These are phyloP conservation scores for Lophura nycthemera DNA, from an alignment of 2,113 vertebrate species.

Conservation along the genomic window DNA sequence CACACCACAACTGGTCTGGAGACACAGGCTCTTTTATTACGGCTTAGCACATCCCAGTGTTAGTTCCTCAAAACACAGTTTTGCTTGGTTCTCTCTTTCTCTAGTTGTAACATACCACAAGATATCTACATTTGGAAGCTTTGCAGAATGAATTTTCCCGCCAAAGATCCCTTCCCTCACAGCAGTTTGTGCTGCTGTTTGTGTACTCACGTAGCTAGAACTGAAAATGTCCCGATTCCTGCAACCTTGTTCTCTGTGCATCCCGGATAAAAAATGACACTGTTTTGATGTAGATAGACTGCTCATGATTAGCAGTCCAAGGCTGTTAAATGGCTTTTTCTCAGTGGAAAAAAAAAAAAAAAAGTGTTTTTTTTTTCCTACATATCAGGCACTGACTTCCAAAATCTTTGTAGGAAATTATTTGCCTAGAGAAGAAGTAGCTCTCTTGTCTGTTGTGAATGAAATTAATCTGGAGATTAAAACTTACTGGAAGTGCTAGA, in stretches of 20 bases:
- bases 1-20: not conserved
- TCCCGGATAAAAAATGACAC: not conserved
- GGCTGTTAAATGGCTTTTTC: not conserved
- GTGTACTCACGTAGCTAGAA: rapidly evolving
- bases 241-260: not conserved
- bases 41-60: constrained; percentile 25
- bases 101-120: not conserved
- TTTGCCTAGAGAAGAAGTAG: not conserved
- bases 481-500: not conserved
- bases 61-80: constrained; percentile 61
- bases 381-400: not conserved
- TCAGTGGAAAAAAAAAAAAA: not conserved
- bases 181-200: not conserved
- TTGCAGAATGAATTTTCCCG: constrained; percentile 27
- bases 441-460: not conserved
- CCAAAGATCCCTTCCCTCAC: not conserved
- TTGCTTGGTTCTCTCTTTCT: constrained; percentile 61
- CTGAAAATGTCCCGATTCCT: not conserved
- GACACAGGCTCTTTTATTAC: not conserved
- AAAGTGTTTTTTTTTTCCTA: not conserved
- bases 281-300: not conserved
- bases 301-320: not conserved
- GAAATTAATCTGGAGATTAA: not conserved
- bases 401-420: not conserved
- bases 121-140: not conserved